Evolutionary conservation across 2,888 invertebrate genomes (phyloP).

Genomic region (Tenodera sinensis): DNA sequence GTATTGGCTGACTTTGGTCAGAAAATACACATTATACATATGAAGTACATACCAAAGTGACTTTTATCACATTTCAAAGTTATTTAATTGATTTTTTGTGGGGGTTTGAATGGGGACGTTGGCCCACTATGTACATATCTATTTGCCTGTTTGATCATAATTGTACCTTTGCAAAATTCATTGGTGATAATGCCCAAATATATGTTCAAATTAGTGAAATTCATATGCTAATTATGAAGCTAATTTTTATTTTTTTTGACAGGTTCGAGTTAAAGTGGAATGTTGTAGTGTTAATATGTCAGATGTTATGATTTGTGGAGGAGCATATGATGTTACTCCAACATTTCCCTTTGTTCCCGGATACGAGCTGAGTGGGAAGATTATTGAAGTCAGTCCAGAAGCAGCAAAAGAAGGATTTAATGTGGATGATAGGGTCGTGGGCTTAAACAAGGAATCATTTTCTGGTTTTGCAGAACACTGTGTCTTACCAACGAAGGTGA

Average conservation of each 20-base stretch:
- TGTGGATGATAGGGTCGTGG: conserved; percentile 59
- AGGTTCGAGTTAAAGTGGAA: conserved; percentile 61
- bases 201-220: too few relatives aligned
- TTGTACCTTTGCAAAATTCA: too few relatives aligned
- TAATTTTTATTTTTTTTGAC: conserved; percentile 26
- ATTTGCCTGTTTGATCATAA: too few relatives aligned
- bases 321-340: conserved; percentile 46
- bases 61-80: too few relatives aligned
- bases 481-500: conserved; percentile 43
- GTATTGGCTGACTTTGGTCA: too few relatives aligned
- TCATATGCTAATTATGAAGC: too few relatives aligned
- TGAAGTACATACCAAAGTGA: too few relatives aligned
- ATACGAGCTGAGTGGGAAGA: conserved; percentile 60
- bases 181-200: too few relatives aligned
- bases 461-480: conserved; percentile 62
- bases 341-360: conserved; percentile 59
- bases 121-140: too few relatives aligned
- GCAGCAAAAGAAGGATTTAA: conserved; percentile 47
- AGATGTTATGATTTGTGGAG: conserved; percentile 54
- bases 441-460: conserved; percentile 51
- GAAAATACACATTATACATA: too few relatives aligned
- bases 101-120: too few relatives aligned
- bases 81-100: too few relatives aligned
- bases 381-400: conserved; percentile 52
- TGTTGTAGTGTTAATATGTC: conserved; percentile 63